A percentile compares a stretch with the other conserved stretches of the same genome.
Conservation (phyloP, 2,888 invertebrate genomes). For the Nomada goodeniana region DNA sequence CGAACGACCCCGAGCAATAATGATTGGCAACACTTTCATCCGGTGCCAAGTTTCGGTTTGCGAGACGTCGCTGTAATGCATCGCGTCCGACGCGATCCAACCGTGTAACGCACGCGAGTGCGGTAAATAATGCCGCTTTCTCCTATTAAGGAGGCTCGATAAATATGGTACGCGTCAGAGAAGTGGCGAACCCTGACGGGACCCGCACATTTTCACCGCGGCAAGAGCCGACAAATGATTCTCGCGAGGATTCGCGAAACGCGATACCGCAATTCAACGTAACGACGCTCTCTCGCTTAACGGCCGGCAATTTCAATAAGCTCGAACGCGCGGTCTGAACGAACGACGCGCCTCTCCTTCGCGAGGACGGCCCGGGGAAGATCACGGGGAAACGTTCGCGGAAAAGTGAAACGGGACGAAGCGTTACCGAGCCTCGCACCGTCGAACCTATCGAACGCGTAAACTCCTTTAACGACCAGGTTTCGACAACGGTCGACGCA, state of each 20-base stretch:
- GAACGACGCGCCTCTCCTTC: not conserved
- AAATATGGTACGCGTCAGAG: constrained; percentile 48
- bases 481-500: constrained; percentile 29
- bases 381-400: not conserved
- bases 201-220: not conserved
- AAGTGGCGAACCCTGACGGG: not conserved
- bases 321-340: not conserved
- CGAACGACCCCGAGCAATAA: too few relatives aligned
- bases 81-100: constrained; percentile 9
- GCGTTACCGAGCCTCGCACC: not conserved
- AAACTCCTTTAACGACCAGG: constrained; percentile 12
- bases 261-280: constrained; percentile 22
- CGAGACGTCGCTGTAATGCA: constrained; percentile 38
- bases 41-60: constrained; percentile 12
- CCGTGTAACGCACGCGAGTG: constrained; percentile 21
- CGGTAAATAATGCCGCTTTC: constrained; percentile 46
- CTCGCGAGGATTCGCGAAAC: constrained; percentile 26
- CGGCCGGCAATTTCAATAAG: constrained; percentile 23
- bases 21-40: constrained; percentile 9
- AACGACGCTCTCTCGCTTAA: constrained; percentile 17
- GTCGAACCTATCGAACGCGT: not conserved
- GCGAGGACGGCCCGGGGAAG: not conserved
- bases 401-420: not conserved
- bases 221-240: constrained; percentile 54
- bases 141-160: constrained; percentile 42